A percentile compares a stretch with the other conserved stretches of the same genome.
Conservation (phyloP, 2,888 invertebrate genomes). For the Ametastegia equiseti region DNA sequence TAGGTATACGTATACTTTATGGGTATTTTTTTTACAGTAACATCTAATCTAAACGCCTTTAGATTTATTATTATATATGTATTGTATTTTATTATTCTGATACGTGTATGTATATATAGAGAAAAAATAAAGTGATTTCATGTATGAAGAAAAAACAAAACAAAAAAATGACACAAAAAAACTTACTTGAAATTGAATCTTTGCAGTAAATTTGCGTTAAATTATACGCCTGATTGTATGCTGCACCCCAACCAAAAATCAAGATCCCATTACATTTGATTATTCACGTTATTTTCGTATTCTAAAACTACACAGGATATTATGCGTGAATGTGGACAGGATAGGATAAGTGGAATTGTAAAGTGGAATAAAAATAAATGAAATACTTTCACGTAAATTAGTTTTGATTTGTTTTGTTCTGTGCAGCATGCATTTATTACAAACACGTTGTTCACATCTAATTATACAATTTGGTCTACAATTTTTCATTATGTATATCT, state of each 20-base stretch:
- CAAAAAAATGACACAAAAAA: not conserved
- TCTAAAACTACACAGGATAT: no score
- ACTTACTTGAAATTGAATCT: not conserved
- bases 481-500: not conserved
- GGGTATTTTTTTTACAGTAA: slow-evolving; percentile 10
- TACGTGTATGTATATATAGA: slow-evolving; percentile 40
- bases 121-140: slow-evolving; percentile 45
- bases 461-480: slow-evolving; percentile 13
- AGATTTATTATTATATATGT: not conserved
- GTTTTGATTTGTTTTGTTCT: slow-evolving; percentile 12
- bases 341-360: not conserved
- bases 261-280: no score
- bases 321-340: no score
- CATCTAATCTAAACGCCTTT: slow-evolving; percentile 26
- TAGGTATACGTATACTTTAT: no score
- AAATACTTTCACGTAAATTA: not conserved
- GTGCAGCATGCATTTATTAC: slow-evolving; percentile 44
- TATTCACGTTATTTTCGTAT: no score
- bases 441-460: slow-evolving; percentile 40
- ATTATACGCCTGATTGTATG: not conserved
- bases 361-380: not conserved
- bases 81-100: slow-evolving; percentile 42
- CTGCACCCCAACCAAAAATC: no score
- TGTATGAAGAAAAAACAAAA: not conserved
- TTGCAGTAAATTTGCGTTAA: not conserved